Conservation (phyloP, 2,888 invertebrate genomes). For the Sarcophaga caerulescens region DNA sequence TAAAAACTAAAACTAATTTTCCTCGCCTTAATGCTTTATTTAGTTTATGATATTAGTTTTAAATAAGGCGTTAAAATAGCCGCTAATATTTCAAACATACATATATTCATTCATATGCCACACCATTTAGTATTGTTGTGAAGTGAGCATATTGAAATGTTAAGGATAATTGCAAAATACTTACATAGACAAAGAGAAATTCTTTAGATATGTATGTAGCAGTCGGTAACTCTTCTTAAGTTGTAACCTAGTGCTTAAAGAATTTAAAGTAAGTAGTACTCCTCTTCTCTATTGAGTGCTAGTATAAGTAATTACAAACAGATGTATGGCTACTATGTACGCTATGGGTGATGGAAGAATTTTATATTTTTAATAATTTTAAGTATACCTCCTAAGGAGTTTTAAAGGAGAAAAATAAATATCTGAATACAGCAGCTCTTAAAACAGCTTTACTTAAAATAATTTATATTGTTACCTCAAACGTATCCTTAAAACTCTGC, state of each 20-base stretch:
- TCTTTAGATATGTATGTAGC: not conserved
- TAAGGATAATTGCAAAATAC: slow-evolving; percentile 65
- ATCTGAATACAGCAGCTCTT: too few species aligned
- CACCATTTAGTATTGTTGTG: not conserved
- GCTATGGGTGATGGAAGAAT: too few species aligned
- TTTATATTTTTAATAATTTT: slow-evolving; percentile 1
- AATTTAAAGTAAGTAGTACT: too few species aligned
- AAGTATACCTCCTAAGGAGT: slow-evolving; percentile 52
- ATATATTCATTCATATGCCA: not conserved
- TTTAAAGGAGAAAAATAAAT: too few species aligned
- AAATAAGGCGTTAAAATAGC: slow-evolving; percentile 58
- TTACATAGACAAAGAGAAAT: slow-evolving; percentile 29
- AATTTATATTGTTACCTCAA: too few species aligned
- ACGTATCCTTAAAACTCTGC: too few species aligned
- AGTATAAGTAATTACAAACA: not conserved
- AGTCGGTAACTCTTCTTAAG: too few species aligned
- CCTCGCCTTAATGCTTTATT: slow-evolving; percentile 51
- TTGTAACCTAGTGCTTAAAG: too few species aligned
- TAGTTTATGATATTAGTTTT: slow-evolving; percentile 42
- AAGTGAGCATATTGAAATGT: slow-evolving; percentile 52
- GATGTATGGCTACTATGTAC: too few species aligned
- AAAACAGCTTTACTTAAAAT: too few species aligned
- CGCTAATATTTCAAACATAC: slow-evolving; percentile 40
- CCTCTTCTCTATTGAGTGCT: not conserved
- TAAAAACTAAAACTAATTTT: slow-evolving; percentile 14